These are phyloP conservation scores for Mamestra configurata DNA, from an alignment of 1,140 invertebrate genomes.

Conservation along the genomic window DNA sequence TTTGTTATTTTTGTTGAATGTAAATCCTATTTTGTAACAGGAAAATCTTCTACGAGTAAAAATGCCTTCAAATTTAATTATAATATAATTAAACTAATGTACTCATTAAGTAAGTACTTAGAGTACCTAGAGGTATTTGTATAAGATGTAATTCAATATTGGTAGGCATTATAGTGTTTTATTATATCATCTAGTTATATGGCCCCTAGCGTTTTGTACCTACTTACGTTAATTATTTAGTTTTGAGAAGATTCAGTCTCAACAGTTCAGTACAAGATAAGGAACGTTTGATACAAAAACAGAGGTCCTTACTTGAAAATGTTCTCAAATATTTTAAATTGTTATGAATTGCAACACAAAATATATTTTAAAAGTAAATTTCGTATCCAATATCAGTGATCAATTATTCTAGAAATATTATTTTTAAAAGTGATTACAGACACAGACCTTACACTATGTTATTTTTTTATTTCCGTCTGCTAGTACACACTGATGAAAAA, in stretches of 20 bases:
- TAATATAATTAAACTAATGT: too few relatives aligned
- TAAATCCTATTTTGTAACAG: constrained; percentile 33
- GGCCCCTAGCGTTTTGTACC: constrained; percentile 6
- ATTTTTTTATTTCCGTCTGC: neutral
- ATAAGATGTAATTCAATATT: neutral
- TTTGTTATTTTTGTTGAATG: constrained; percentile 18
- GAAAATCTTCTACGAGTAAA: constrained; percentile 37
- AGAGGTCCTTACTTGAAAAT: neutral
- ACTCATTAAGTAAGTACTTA: neutral
- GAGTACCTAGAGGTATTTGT: neutral
- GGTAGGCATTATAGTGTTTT: constrained; percentile 1
- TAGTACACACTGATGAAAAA: neutral
- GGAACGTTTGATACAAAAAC: neutral
- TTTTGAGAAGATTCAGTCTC: neutral
- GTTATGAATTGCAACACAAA: too few relatives aligned
- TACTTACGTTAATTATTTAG: constrained; percentile 18
- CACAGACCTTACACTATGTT: neutral
- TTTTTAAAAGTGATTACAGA: too few relatives aligned
- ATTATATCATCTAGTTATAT: neutral
- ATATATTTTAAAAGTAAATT: too few relatives aligned
- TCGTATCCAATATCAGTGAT: too few relatives aligned
- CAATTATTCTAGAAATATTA: too few relatives aligned
- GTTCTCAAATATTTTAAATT: neutral
- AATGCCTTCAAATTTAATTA: constrained; percentile 17
- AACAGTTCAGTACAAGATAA: neutral